A percentile compares a stretch with the other conserved stretches of the same genome.
Evolutionary conservation across 2,113 vertebrate genomes (phyloP).

Genomic region (Otocyon megalotis): DNA sequence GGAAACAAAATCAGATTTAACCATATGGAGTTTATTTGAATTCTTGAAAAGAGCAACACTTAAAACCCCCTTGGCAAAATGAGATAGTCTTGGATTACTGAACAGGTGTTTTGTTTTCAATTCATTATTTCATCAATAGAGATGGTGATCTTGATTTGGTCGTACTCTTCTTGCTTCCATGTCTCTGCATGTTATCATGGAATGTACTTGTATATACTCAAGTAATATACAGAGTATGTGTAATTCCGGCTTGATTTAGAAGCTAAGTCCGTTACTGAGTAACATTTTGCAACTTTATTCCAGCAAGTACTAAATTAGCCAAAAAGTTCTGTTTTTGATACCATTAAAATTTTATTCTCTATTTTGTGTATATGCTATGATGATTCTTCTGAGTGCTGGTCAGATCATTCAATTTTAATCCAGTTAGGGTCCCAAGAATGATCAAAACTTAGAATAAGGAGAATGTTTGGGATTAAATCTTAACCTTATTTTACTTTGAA

Average conservation of each 20-base stretch:
- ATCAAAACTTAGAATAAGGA: constrained; percentile 22
- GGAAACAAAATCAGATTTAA: constrained; percentile 32
- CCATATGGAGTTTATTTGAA: not conserved
- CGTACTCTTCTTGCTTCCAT: constrained; percentile 23
- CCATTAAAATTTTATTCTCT: constrained; percentile 81
- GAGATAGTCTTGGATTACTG: not conserved
- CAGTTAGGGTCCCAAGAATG: not conserved
- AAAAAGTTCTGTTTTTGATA: constrained; percentile 78
- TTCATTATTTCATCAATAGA: constrained; percentile 20
- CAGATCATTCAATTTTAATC: not conserved
- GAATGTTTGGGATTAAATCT: constrained; percentile 17
- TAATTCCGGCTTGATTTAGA: constrained; percentile 76
- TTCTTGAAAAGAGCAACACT: constrained; percentile 33
- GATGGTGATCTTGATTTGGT: not conserved
- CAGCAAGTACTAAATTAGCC: constrained; percentile 72
- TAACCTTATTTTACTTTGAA: constrained; percentile 47
- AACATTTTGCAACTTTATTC: constrained; percentile 76
- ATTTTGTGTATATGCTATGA: constrained; percentile 68
- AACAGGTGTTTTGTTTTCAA: constrained; percentile 17
- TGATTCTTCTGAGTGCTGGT: constrained; percentile 66
- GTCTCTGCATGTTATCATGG: constrained; percentile 74
- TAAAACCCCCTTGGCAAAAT: constrained; percentile 30
- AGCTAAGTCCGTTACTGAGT: constrained; percentile 78
- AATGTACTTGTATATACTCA: constrained; percentile 73
- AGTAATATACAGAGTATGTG: constrained; percentile 70